Base-by-base conservation (phyloP, 2,113 vertebrate genomes). In the Brachyistius frenatus region DNA sequence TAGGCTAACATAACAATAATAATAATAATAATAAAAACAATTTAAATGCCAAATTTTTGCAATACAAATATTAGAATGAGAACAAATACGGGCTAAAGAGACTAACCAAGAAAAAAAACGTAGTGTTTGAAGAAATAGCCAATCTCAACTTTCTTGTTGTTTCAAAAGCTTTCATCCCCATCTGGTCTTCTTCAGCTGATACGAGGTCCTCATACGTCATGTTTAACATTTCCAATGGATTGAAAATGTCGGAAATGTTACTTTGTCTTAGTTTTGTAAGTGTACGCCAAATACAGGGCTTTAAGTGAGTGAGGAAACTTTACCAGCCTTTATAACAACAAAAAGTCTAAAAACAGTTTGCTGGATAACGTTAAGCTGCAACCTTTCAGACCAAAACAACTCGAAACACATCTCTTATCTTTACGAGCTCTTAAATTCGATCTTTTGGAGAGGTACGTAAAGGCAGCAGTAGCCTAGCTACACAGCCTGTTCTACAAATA, bases 391-490 rank as follows among this genome's bases (percentile, higher is more conserved):
- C 8, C 52, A 55, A 77, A 78, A 68, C 33, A 73, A 50, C 32
- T 4, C 2, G 37, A 31, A 49, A 0, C 49, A 66, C 31, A 23
- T 16, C 3, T 52, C 44, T 71, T 7, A 3, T 30, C 9, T 37
- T 15, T 7, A 36, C 56, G 15, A 1, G 0, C 2, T 3, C n/a
- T 54, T 5, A 46, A n/a, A 47, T 49, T 14, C 33, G 14, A 81
- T 15, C 6, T 53, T 23, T 39, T 7, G 0, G 3, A 5, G 8
- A 5, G 16, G 66, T 66, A 33, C 78, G 0, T 81, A 65, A 91
- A 91, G 35, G 85, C 81, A 88, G 15, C 88, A 90, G 71, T 5
- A 91, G 83, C 88, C 81, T 84, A 83, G 89, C 86, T 89, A 91
- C 89, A 86, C 73, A 66, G 53, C 36, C 77, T 14, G 32, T 35